Percentiles rank a stretch among this genome's conserved stretches.
Evolutionary conservation across 2,113 vertebrate genomes (phyloP).

Genomic region (Microtus richardsoni): DNA sequence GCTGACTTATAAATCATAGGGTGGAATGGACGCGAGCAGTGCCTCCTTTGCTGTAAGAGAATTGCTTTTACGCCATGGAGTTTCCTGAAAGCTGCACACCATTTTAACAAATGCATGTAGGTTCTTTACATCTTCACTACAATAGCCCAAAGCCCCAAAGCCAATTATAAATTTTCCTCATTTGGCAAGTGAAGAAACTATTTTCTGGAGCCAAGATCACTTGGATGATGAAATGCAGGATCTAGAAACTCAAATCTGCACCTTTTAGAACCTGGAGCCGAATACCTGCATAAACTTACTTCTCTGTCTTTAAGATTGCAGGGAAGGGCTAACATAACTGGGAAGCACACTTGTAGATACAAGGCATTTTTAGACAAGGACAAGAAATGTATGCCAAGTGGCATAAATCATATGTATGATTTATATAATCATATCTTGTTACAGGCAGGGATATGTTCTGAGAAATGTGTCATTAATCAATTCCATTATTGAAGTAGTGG

Average conservation of each 20-base stretch:
- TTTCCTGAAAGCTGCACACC: background rate
- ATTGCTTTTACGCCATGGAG: background rate
- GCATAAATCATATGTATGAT: background rate
- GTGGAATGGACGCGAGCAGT: background rate
- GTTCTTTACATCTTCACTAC: background rate
- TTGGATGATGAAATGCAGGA: background rate
- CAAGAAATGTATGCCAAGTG: background rate
- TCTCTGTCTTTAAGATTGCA: background rate
- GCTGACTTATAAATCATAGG: background rate
- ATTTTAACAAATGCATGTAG: background rate
- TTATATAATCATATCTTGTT: background rate
- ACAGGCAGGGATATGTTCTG: background rate
- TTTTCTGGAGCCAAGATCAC: background rate
- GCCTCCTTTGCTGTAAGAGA: background rate
- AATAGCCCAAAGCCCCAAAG: background rate
- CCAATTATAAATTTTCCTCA: background rate
- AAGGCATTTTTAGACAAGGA: background rate
- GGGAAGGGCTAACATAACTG: background rate
- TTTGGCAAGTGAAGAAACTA: background rate
- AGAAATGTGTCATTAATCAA: background rate
- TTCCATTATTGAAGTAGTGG: background rate
- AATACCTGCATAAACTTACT: background rate
- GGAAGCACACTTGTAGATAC: background rate
- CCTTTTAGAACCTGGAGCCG: background rate
- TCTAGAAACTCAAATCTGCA: background rate